Conservation (phyloP, 2,888 invertebrate genomes). For the Morpho helenor region DNA sequence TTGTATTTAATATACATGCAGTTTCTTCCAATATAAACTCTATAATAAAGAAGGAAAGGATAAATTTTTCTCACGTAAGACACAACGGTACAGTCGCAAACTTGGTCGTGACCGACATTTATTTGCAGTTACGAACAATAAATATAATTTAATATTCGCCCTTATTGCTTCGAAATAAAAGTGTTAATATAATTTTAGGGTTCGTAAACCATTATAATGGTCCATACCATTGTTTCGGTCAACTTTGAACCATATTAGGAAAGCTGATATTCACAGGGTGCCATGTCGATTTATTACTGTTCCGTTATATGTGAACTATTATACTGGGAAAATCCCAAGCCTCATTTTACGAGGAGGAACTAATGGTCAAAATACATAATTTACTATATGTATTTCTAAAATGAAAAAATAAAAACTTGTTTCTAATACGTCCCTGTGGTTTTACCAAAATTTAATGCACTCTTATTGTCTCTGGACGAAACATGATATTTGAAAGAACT, state of each 20-base stretch:
- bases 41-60: not conserved
- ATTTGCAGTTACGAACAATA: slow-evolving; percentile 25
- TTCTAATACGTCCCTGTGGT: no score
- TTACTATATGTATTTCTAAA: no score
- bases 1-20: slow-evolving; percentile 13
- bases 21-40: slow-evolving; percentile 10
- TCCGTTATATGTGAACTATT: slow-evolving; percentile 36
- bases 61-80: slow-evolving; percentile 1
- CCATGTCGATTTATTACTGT: slow-evolving; percentile 34
- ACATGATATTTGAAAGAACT: no score
- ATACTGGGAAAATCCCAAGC: slow-evolving; percentile 1
- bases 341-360: not conserved
- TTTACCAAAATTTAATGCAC: no score
- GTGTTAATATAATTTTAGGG: slow-evolving; percentile 12
- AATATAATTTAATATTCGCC: slow-evolving; percentile 15
- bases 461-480: no score
- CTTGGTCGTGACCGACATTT: slow-evolving; percentile 21
- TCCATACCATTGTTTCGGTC: slow-evolving; percentile 41
- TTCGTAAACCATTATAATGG: slow-evolving; percentile 21
- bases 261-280: slow-evolving; percentile 33
- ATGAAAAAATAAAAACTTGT: no score
- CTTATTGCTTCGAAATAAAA: slow-evolving; percentile 18
- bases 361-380: no score
- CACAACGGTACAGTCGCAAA: slow-evolving; percentile 4
- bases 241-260: slow-evolving; percentile 54